Base-by-base conservation (phyloP, 2,888 invertebrate genomes). In the Desoria tigrina region DNA sequence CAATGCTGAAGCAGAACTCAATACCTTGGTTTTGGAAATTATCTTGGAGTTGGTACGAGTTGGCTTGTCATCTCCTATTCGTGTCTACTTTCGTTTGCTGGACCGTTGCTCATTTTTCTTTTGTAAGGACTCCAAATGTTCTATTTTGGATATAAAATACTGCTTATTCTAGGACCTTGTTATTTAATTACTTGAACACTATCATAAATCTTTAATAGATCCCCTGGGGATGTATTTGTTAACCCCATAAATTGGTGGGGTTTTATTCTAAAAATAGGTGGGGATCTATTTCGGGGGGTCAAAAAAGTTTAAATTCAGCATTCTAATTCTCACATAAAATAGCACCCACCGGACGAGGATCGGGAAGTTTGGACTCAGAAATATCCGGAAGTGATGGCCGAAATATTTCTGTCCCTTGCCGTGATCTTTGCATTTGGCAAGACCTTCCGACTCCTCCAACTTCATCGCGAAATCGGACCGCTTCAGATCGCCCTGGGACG, bases 401-500 rank as follows among this genome's bases (percentile, higher is more conserved):
- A 88, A 80, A 86, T 86, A 54, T 83, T 86, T 54, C 86, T 86
- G 78, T 85, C 86, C 53, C 78, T 87, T 16, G 87, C 87, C 7
- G 85, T 86, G 16, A 85, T 88, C 72, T 84, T 87, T 82, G 85
- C 88, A 14, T 88, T 83, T 78, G 84, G 86, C 74, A 84, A 85
- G 75, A 79, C 87, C 28, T 81, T 88, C 79, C 84, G 84, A 76
- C 82, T 86, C 74, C 86, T 85, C 73, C 84, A 87, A 77, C 79
- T 88, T 53, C 84, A 85, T 78, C 85, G 84, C 77, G 82, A 84
- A 78, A 80, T 88, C 68, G 88, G 88, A 54, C 88, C 88, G 0
- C 79, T 88, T 37, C 79, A 79, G 67, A 78, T 78, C 1, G 71
- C 21, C 1, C 79, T 88, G 42, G 86, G 86, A 11, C 86, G 86